Base-by-base conservation (phyloP, 2,888 invertebrate genomes). In the Ormyrus thymus region DNA sequence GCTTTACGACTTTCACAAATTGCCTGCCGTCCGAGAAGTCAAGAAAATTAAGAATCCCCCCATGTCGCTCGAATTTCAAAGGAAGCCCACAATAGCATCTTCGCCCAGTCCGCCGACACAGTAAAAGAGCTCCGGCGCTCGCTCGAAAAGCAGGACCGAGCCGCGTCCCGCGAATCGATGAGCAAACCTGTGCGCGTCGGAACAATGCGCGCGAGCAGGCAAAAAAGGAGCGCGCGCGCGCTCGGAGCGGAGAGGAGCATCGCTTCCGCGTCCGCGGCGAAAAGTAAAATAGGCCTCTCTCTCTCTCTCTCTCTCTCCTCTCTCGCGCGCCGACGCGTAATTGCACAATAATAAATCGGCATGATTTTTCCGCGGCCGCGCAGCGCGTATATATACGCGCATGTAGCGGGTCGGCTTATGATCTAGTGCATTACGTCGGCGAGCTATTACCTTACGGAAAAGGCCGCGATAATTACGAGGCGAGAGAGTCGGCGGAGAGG, bases 301-400 rank as follows among this genome's bases (percentile, higher is more conserved):
- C 73, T 10, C 61, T 50, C 43, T 48, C 50, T 64, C 48, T n/a
- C n/a, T n/a, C n/a, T n/a, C 11, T 9, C 55, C 55, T 29, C 43
- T n/a, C 69, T 11, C n/a, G 29, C 13, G 62, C 66, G 45, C 6
- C 51, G 62, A 9, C 61, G 61, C 64, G 75, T 76, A 79, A 79
- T 79, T 76, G 62, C 71, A 71, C 76, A 65, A 70, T 61, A 72
- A 80, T 76, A 76, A 80, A 80, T 76, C 73, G 53, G 73, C 64
- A 64, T 43, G 68, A 79, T 65, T 79, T 75, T 79, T 70, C 66
- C 73, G 62, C 59, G 70, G 56, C 13, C 29, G n/a, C n/a, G 58
- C 50, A 13, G 65, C 55, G 45, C 55, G 1, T 29, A 1, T 29
- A 3, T 29, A 29, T 29, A 1, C 29, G 3, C 2, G 29, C 3